Conservation (phyloP, 1,140 invertebrate genomes). For the Drosophila aff. region DNA sequence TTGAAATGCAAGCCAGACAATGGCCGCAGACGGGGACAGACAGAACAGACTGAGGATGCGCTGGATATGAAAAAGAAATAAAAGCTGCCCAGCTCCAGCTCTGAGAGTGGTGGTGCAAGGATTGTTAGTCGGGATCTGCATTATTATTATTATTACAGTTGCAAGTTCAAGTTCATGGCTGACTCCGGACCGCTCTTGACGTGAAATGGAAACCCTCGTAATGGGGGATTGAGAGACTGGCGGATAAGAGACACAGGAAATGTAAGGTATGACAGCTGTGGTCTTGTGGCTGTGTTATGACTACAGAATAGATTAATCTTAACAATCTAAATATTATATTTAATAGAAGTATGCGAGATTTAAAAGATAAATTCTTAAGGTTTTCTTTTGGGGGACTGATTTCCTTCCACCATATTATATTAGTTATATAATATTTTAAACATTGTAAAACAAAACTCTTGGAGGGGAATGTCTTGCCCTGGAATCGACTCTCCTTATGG, state of each 20-base stretch:
- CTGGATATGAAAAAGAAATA: slow-evolving; percentile 50
- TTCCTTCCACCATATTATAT: too few relatives aligned
- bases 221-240: slow-evolving; percentile 22
- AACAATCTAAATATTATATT: neutral
- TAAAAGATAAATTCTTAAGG: neutral
- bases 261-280: slow-evolving; percentile 7
- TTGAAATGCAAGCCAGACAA: slow-evolving; percentile 79
- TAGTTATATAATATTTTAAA: too few relatives aligned
- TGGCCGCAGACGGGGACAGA: slow-evolving; percentile 43
- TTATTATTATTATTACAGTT: slow-evolving; percentile 64
- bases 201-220: slow-evolving; percentile 60
- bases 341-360: neutral
- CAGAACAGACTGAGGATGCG: slow-evolving; percentile 18
- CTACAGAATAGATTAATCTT: neutral
- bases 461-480: neutral
- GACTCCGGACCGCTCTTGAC: slow-evolving; percentile 30
- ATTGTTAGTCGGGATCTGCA: slow-evolving; percentile 45
- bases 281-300: neutral
- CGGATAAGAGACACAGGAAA: slow-evolving; percentile 4
- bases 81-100: slow-evolving; percentile 29
- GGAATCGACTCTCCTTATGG: neutral
- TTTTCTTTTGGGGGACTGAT: neutral
- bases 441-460: too few relatives aligned
- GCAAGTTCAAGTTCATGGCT: slow-evolving; percentile 78
- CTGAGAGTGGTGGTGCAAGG: slow-evolving; percentile 31